Percentiles rank a stretch among this genome's conserved stretches.
Conservation (phyloP, 2,797 vertebrate species). For the Scleropages formosus region DNA sequence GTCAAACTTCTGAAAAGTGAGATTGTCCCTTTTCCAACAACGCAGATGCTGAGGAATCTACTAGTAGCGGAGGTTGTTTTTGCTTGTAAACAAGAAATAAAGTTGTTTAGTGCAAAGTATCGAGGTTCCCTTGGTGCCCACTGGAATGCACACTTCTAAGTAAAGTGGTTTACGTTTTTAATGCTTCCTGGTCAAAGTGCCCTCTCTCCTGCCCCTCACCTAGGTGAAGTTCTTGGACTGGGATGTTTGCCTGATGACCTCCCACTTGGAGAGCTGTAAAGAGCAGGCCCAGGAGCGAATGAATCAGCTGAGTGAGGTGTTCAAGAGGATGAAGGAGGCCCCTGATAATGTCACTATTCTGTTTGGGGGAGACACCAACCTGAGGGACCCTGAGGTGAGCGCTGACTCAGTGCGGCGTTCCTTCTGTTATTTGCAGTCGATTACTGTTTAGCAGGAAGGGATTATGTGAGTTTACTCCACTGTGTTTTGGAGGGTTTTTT, state of each 20-base stretch:
- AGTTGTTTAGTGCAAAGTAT: no score
- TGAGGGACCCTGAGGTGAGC: conserved; percentile 85
- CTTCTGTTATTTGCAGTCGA: no score
- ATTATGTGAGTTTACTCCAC: no score
- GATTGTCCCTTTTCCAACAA: conserved; percentile 77
- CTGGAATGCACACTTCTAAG: no score
- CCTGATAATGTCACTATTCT: conserved; percentile 78
- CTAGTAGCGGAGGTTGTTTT: conserved; percentile 77
- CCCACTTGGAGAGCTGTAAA: conserved; percentile 93
- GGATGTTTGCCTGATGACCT: conserved; percentile 88
- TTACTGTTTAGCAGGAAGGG: no score
- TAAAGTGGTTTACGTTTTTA: no score
- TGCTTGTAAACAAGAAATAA: no score
- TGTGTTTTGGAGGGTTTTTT: no score
- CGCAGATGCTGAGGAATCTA: conserved; percentile 92
- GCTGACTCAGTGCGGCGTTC: background rate
- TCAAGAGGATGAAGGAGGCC: conserved; percentile 71
- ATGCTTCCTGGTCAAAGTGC: no score
- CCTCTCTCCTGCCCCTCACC: background rate
- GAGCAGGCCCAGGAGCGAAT: conserved; percentile 75
- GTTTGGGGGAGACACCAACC: conserved; percentile 95
- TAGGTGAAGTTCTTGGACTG: conserved; percentile 78
- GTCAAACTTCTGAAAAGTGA: conserved; percentile 81
- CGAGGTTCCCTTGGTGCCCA: no score
- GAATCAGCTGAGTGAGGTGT: conserved; percentile 76